phyloP scores from a whole-genome alignment of 2,113 vertebrate species.

The Engraulis encrasicolus region DNA sequence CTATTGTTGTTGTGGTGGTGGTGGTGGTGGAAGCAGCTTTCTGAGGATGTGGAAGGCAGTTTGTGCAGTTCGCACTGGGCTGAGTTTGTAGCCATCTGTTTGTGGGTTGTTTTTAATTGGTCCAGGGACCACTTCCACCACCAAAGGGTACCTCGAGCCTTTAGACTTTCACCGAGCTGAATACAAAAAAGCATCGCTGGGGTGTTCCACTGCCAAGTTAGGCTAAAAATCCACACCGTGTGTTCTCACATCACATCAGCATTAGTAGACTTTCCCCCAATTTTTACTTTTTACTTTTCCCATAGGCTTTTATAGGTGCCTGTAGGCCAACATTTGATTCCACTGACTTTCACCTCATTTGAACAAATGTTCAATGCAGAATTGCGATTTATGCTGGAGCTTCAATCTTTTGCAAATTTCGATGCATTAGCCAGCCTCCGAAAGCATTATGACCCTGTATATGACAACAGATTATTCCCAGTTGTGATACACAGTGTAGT shows the following conservation, averaged over 20 bases:
- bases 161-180: not conserved
- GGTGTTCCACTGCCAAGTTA: not conserved
- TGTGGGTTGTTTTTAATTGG: constrained; percentile 33
- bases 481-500: not conserved
- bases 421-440: not conserved
- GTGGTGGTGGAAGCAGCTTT: constrained; percentile 12
- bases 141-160: not conserved
- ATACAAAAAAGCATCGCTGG: not conserved
- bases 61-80: not conserved
- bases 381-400: not conserved
- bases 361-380: not conserved
- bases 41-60: not conserved
- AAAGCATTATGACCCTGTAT: not conserved
- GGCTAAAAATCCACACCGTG: not conserved
- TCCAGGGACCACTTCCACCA: constrained; percentile 21
- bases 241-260: not conserved
- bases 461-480: not conserved
- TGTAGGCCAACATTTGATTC: not conserved
- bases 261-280: not conserved
- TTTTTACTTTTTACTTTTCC: not conserved
- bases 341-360: not conserved
- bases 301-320: not conserved
- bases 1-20: constrained; percentile 22
- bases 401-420: not conserved
- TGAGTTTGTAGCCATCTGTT: constrained; percentile 43